Base-by-base conservation (phyloP, 1,140 invertebrate species). In the Lucilia cuprina region DNA sequence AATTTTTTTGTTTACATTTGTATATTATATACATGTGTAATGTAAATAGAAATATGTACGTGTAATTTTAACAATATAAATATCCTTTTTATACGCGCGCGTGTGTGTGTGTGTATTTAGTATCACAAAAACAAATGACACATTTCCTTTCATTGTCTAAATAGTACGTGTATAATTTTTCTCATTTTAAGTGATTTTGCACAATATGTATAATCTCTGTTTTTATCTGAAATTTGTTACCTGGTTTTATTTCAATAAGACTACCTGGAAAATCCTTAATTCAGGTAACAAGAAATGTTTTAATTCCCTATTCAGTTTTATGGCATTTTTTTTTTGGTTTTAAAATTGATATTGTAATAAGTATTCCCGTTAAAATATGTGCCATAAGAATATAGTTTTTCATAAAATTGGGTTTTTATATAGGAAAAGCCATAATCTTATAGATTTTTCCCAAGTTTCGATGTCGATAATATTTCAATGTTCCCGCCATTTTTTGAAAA, bases 211-310 rank as follows among this genome's bases (percentile, higher is more conserved):
- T 55, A 55, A 55, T 55, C 50, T 13, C 50, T 74, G 34, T 41
- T 30, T 77, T 77, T 14, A 30, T 30, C 25, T 41, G 41, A 41
- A 41, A 41, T 2, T 17, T 41, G 17, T 77, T 74, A 30, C 34
- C 35, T 77, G 74, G 17, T 5, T 75, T n/a, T 10, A 10, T 17
- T 75, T 34, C 70, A 74, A 25, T 74, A 25, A 74, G 70, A 74
- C n/a, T 77, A 77, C 74, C 74, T 77, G 74, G 74, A 77, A 77
- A 34, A 13, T 41, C n/a, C 74, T n/a, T 30, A 47, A 77, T n/a
- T 14, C 74, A 77, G 74, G 74, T 77, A 77, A 77, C 13, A 25
- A 74, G 8, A 30, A 74, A 34, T 74, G 7, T 30, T 13, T 30
- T 12, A 30, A 3, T 74, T 65, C 13, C 5, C 5, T 41, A 41